Evolutionary conservation across 1,140 invertebrate species (phyloP), one percentile per base, ranked within the genome.

Genomic region (Mamestra configurata): DNA sequence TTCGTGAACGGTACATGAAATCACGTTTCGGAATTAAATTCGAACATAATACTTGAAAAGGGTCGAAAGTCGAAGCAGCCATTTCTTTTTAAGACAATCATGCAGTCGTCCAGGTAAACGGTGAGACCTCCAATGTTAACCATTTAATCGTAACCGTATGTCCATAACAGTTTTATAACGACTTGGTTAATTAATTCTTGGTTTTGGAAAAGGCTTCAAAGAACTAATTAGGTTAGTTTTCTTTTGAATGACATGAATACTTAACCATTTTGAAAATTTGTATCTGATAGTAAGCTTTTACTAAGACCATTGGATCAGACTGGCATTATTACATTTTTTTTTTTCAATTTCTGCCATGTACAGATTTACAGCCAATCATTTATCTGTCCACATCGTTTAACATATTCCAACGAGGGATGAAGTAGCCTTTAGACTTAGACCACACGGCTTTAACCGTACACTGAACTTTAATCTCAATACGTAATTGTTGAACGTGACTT

Each of bases 1-100:
- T 76, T 76, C 59, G 61, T 59, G 61, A 79, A 80, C 78, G 76
- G 64, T 80, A 80, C 77, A 79, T 81, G 46, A 35, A 79, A 40
- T 80, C 81, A 82, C 81, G 81, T 82, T 61, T 53, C 68, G 53
- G 68, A 71, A 82, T 80, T 82, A 77, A 71, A 77, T 80, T 82
- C 66, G 59, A 40, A 77, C 66, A 64, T 80, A 79, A 46, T 77
- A 70, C 78, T 61, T 10, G 35, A 78, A 80, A 82, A 77, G 66
- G 81, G 77, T 51, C 68, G 71, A 72, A 82, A n/a, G 79, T 46
- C n/a, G 31, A 18, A 7, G 40, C 22, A 37, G 27, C n/a, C 22
- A 20, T 64, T 76, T 75, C n/a, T 73, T 55, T 61, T 61, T 6
- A 22, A 18, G 18, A 64, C 11, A 76, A 76, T 76, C 46, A 76